These are phyloP conservation scores for Polyommatus icarus DNA, from an alignment of 2,888 invertebrate genomes.

Conservation along the genomic window DNA sequence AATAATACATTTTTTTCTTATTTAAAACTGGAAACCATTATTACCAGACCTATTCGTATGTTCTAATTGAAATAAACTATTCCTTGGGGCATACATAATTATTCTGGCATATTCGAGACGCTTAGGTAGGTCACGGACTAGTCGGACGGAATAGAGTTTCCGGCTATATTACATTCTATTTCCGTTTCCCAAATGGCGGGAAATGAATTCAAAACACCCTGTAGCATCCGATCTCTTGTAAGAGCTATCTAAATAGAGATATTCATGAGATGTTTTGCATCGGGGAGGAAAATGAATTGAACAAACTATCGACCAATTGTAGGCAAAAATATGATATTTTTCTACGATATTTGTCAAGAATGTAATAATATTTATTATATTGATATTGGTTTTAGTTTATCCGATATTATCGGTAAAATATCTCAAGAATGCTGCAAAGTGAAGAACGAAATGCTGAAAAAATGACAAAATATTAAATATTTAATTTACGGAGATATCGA, in stretches of 20 bases:
- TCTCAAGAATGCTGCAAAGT: background rate
- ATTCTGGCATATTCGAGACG: conserved; percentile 20
- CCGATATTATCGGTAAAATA: background rate
- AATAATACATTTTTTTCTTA: too few relatives aligned
- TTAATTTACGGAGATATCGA: too few relatives aligned
- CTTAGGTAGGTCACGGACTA: conserved; percentile 16
- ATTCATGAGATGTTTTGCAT: conserved; percentile 38
- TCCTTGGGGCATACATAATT: conserved; percentile 20
- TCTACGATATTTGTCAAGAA: background rate
- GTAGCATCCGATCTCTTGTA: conserved; percentile 59
- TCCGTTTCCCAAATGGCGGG: conserved; percentile 67
- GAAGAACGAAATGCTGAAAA: background rate
- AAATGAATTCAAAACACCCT: conserved; percentile 74
- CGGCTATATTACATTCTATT: conserved; percentile 63
- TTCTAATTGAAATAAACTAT: conserved; percentile 20
- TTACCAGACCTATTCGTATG: background rate
- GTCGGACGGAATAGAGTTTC: conserved; percentile 51
- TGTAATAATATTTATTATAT: background rate
- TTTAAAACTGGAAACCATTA: background rate
- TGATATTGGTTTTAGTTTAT: background rate
- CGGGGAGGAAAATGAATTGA: conserved; percentile 22
- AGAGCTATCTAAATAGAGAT: conserved; percentile 48
- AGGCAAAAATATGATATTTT: background rate
- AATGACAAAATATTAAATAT: too few relatives aligned
- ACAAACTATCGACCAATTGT: conserved; percentile 5